phyloP scores from a whole-genome alignment of 2,797 vertebrate species.

The Caiman crocodilus region DNA sequence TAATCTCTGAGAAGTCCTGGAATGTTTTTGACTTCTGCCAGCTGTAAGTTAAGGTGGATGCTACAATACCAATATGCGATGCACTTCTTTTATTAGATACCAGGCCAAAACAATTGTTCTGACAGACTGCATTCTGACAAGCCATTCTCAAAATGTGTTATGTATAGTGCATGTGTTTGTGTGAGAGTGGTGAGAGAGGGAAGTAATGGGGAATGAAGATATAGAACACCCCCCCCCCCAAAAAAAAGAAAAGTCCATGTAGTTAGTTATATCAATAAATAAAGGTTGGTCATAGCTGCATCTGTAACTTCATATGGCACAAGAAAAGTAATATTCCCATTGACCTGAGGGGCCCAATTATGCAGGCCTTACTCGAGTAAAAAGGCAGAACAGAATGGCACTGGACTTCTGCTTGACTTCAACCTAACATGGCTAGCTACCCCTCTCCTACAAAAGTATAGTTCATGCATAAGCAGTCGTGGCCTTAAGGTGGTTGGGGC shows the following conservation, averaged over 20 bases:
- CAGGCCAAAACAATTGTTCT: neutral
- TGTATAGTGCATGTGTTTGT: neutral
- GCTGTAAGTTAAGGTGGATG: too few relatives aligned
- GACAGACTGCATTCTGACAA: neutral
- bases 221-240: neutral
- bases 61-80: neutral
- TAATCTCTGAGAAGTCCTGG: too few relatives aligned
- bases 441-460: too few relatives aligned
- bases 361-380: neutral
- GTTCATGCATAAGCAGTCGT: too few relatives aligned
- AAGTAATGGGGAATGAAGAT: neutral
- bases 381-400: neutral
- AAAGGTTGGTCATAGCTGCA: neutral
- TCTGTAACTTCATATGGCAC: neutral
- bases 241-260: neutral
- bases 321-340: neutral
- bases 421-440: too few relatives aligned
- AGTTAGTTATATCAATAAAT: neutral
- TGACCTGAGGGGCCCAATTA: neutral
- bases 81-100: neutral
- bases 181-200: too few relatives aligned
- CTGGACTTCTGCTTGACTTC: too few relatives aligned
- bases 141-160: neutral
- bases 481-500: too few relatives aligned
- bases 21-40: too few relatives aligned